These are phyloP conservation scores for Phenganax subtilis DNA, from an alignment of 92 coral and sea anemone genomes.

Conservation along the genomic window DNA sequence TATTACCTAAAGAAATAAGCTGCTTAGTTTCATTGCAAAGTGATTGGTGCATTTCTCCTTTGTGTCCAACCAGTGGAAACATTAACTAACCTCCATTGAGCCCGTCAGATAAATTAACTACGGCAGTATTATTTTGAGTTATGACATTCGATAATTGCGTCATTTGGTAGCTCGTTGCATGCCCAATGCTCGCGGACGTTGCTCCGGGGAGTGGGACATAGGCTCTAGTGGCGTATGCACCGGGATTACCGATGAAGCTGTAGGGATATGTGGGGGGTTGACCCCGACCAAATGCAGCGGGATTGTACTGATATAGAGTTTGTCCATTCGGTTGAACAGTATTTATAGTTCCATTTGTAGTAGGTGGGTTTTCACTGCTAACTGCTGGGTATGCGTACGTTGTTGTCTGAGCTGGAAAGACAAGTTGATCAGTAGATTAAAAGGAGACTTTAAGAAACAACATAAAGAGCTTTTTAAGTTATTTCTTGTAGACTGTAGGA, in stretches of 20 bases:
- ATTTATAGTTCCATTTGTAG: slow-evolving; percentile 9
- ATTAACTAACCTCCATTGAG: slow-evolving; percentile 27
- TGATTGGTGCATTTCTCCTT: no score
- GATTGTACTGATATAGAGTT: slow-evolving; percentile 28
- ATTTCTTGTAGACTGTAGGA: background rate
- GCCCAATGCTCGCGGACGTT: slow-evolving; percentile 26
- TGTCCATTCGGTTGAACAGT: slow-evolving; percentile 25
- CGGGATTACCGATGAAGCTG: slow-evolving; percentile 28
- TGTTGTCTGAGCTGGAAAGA: slow-evolving; percentile 13
- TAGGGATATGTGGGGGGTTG: slow-evolving; percentile 37
- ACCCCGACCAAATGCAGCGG: slow-evolving; percentile 32
- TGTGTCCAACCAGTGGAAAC: background rate
- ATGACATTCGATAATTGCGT: slow-evolving; percentile 33
- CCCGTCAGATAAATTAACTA: slow-evolving; percentile 24
- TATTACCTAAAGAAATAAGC: slow-evolving; percentile 44
- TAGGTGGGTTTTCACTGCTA: slow-evolving; percentile 14
- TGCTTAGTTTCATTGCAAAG: background rate
- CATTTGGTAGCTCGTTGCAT: slow-evolving; percentile 34
- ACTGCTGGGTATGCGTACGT: slow-evolving; percentile 5
- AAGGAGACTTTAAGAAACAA: background rate
- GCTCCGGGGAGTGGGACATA: slow-evolving; percentile 35
- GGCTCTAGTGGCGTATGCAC: slow-evolving; percentile 21
- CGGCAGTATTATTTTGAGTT: slow-evolving; percentile 28
- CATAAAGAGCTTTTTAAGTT: background rate
- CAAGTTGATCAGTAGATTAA: background rate